phyloP scores from a whole-genome alignment of 2,888 invertebrate species.

The Oxystoma pomonae region DNA sequence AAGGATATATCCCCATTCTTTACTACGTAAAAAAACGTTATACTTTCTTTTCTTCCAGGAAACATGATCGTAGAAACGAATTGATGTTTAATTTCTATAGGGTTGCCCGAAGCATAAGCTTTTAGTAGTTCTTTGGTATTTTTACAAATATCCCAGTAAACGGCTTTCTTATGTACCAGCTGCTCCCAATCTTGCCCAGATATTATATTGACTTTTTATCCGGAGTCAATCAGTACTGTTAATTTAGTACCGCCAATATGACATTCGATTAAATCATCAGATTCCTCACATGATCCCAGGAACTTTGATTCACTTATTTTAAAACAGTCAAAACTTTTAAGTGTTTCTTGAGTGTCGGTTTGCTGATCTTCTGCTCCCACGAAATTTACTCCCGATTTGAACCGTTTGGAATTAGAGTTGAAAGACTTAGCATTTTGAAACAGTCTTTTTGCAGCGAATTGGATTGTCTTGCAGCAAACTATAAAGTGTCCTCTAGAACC shows the following conservation, averaged over 20 bases:
- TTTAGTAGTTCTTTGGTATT: conserved; percentile 9
- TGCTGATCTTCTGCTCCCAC: conserved; percentile 9
- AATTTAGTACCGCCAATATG: conserved; percentile 12
- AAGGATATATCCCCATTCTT: conserved; percentile 8
- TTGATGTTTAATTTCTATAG: conserved; percentile 8
- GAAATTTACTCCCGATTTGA: conserved; percentile 8
- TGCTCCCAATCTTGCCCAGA: conserved; percentile 21
- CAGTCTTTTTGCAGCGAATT: conserved; percentile 6
- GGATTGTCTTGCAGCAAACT: conserved; percentile 8
- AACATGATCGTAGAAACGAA: conserved; percentile 7
- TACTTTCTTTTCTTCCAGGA: too few relatives aligned
- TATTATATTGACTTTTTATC: conserved; percentile 20
- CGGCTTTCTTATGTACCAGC: conserved; percentile 8
- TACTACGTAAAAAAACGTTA: conserved; percentile 9
- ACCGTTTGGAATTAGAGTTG: background rate
- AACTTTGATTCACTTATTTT: conserved; percentile 8
- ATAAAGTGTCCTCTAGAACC: conserved; percentile 14
- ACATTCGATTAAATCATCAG: conserved; percentile 16
- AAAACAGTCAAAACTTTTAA: conserved; percentile 14
- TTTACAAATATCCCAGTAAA: conserved; percentile 10
- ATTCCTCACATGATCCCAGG: background rate
- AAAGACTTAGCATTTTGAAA: background rate
- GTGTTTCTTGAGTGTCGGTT: background rate
- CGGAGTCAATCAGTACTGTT: too few relatives aligned
- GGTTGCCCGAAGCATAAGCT: conserved; percentile 10